phyloP scores from a whole-genome alignment of 2,888 invertebrate genomes.

The Myathropa florea region DNA sequence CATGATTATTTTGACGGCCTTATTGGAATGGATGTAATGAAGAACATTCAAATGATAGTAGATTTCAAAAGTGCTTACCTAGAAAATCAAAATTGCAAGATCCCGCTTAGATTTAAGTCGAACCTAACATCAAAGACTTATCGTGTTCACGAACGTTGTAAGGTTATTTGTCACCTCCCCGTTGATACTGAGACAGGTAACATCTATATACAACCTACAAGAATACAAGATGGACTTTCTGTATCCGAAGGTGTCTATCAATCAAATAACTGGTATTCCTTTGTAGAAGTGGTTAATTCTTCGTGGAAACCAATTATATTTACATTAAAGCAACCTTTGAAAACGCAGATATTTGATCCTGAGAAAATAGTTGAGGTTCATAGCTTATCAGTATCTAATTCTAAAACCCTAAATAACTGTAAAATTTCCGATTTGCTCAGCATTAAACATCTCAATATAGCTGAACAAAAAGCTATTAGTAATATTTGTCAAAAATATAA shows the following conservation, averaged over 20 bases:
- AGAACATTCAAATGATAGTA: background rate
- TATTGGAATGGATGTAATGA: constrained; percentile 7
- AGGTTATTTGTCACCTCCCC: constrained; percentile 1
- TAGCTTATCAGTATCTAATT: background rate
- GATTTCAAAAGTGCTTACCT: background rate
- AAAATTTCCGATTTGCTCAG: constrained; percentile 3
- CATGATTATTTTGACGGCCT: constrained; percentile 21
- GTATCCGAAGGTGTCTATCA: constrained; percentile 25
- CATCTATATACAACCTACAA: background rate
- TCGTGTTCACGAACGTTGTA: background rate
- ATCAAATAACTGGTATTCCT: background rate
- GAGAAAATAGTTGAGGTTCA: constrained; percentile 20
- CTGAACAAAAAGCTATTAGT: constrained; percentile 67
- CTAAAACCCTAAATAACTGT: background rate
- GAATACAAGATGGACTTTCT: constrained; percentile 4
- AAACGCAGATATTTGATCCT: background rate
- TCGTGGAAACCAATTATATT: background rate
- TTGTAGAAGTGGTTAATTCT: no score
- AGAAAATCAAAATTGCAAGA: background rate
- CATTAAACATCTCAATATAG: constrained; percentile 71
- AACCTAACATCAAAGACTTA: constrained; percentile 5
- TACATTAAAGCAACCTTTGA: constrained; percentile 36
- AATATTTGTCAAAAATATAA: constrained; percentile 68
- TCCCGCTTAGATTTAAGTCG: background rate
- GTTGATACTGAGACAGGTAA: constrained; percentile 2